phyloP scores from a whole-genome alignment of 1,140 invertebrate genomes.

The Steinernema feltiae region DNA sequence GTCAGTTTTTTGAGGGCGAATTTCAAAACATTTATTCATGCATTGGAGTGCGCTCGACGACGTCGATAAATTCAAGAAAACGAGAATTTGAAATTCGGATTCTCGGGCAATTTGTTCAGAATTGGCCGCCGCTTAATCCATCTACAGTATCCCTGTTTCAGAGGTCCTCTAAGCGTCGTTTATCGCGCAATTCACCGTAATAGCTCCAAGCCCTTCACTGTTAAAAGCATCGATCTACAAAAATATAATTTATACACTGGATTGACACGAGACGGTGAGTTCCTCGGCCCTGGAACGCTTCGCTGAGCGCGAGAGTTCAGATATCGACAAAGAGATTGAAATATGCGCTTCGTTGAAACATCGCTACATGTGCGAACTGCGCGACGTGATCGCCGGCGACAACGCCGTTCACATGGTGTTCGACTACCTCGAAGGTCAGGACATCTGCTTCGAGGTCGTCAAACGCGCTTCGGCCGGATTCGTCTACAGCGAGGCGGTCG shows the following conservation, averaged over 20 bases:
- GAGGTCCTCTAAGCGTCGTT: constrained; percentile 93
- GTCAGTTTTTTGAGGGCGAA: too few species aligned
- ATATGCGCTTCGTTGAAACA: constrained; percentile 99
- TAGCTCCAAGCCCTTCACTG: constrained; percentile 88
- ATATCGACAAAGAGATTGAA: constrained; percentile 91
- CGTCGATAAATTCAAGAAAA: too few species aligned
- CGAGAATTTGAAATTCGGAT: background rate
- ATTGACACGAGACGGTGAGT: constrained; percentile 44
- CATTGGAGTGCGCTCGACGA: too few species aligned
- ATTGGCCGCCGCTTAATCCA: too few species aligned
- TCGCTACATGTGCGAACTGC: constrained; percentile 90
- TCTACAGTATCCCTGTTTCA: constrained; percentile 64
- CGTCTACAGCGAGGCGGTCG: constrained; percentile 96
- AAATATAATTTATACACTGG: constrained; percentile 42
- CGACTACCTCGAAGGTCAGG: constrained; percentile 68
- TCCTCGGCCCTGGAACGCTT: background rate
- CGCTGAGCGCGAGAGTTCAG: too few species aligned
- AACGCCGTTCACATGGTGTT: constrained; percentile 81
- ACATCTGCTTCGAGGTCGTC: constrained; percentile 96
- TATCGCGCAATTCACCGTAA: constrained; percentile 88
- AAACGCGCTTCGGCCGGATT: constrained; percentile 87
- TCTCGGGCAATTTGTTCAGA: background rate
- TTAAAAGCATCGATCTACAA: constrained; percentile 93
- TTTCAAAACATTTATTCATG: constrained; percentile 17
- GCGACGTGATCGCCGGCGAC: constrained; percentile 96